These are phyloP conservation scores for Drosophila stalkeri DNA, from an alignment of 2,888 invertebrate genomes.

Conservation along the genomic window DNA sequence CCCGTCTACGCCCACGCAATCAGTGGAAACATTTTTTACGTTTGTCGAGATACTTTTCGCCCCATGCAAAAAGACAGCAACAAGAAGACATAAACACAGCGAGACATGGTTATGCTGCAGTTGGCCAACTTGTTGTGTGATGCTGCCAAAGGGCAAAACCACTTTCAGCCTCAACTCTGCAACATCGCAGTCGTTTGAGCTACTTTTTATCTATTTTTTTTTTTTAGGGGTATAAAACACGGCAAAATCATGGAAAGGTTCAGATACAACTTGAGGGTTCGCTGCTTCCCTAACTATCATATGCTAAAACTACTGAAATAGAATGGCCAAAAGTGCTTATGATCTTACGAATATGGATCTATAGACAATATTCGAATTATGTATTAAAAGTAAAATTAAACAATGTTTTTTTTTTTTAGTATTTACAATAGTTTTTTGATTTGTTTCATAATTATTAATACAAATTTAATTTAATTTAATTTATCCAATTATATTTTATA, in stretches of 20 bases:
- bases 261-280: constrained; percentile 33
- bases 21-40: constrained; percentile 52
- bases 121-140: constrained; percentile 54
- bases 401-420: no score
- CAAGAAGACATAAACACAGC: constrained; percentile 35
- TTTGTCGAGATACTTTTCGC: constrained; percentile 40
- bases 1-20: constrained; percentile 73
- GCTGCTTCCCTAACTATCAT: constrained; percentile 20
- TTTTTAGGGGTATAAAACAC: constrained; percentile 2
- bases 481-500: no score
- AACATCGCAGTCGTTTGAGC: neutral
- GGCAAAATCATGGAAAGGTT: constrained; percentile 22
- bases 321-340: constrained; percentile 42
- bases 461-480: no score
- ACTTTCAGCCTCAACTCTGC: constrained; percentile 9
- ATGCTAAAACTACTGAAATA: constrained; percentile 41
- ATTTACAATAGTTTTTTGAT: no score
- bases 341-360: constrained; percentile 3
- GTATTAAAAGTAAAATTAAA: no score
- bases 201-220: neutral
- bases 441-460: no score
- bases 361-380: no score
- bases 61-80: constrained; percentile 11
- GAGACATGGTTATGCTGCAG: constrained; percentile 44
- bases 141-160: constrained; percentile 41